These are phyloP conservation scores for Alviniconcha marisindica DNA, from an alignment of 1,140 invertebrate genomes.

Conservation along the genomic window DNA sequence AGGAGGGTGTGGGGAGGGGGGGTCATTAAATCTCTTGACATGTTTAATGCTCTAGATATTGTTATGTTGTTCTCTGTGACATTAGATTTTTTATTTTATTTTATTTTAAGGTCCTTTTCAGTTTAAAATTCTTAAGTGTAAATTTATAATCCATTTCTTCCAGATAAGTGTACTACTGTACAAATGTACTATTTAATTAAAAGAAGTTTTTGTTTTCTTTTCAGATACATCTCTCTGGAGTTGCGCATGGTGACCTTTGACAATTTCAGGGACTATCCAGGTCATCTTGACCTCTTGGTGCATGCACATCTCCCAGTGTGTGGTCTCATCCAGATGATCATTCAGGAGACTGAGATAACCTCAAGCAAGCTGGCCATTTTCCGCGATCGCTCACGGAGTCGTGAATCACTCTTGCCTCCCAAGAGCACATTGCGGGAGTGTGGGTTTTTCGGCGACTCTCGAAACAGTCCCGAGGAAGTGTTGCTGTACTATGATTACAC, in stretches of 20 bases:
- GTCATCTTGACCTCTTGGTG: constrained; percentile 63
- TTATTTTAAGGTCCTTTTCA: too few species aligned
- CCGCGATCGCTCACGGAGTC: constrained; percentile 59
- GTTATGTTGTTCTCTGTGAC: too few species aligned
- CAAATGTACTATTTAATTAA: too few species aligned
- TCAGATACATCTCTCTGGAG: constrained; percentile 64
- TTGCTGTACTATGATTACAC: constrained; percentile 71
- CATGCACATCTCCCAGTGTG: constrained; percentile 64
- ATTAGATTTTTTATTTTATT: too few species aligned
- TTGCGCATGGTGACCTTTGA: constrained; percentile 69
- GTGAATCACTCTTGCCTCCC: constrained; percentile 60
- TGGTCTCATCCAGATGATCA: constrained; percentile 65
- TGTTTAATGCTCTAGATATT: too few species aligned
- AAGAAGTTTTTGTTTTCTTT: too few species aligned
- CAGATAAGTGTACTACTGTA: too few species aligned
- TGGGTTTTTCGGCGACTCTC: constrained; percentile 61
- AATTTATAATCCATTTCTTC: too few species aligned
- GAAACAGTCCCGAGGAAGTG: constrained; percentile 65
- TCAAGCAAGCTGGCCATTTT: constrained; percentile 71
- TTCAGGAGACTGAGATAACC: constrained; percentile 60
- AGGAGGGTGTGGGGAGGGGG: too few species aligned
- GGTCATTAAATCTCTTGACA: too few species aligned
- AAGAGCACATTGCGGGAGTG: constrained; percentile 64
- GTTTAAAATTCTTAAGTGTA: too few species aligned
- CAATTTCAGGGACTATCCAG: constrained; percentile 58